These are phyloP conservation scores for Synergus umbraculus DNA, from an alignment of 2,888 invertebrate genomes.

Conservation along the genomic window DNA sequence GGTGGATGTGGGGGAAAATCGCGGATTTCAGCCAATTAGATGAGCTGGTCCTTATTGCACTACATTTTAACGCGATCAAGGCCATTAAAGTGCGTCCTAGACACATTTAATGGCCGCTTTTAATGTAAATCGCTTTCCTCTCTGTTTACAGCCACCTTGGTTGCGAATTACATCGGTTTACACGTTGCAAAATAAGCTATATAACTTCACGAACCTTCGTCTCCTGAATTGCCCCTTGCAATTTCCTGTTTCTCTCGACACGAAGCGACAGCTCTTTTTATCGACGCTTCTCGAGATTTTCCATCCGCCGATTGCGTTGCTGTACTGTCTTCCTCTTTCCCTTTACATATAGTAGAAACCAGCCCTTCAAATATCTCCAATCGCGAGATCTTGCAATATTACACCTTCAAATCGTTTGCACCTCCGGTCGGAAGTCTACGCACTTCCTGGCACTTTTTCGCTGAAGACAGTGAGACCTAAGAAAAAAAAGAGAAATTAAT, in stretches of 20 bases:
- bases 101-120: constrained; percentile 45
- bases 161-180: constrained; percentile 56
- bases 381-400: not conserved
- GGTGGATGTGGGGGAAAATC: not conserved
- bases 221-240: constrained; percentile 34
- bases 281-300: not conserved
- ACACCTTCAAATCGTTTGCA: constrained; percentile 35
- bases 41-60: constrained; percentile 2
- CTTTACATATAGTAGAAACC: not conserved
- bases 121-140: constrained; percentile 52
- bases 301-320: constrained; percentile 1
- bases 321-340: not conserved
- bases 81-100: constrained; percentile 28
- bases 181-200: constrained; percentile 60
- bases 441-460: constrained; percentile 49
- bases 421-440: constrained; percentile 50
- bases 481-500: not conserved
- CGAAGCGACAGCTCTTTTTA: constrained; percentile 15
- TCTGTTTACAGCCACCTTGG: constrained; percentile 46
- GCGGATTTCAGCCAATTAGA: constrained; percentile 20
- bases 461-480: not conserved
- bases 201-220: constrained; percentile 43
- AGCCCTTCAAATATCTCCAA: not conserved
- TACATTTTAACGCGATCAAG: constrained; percentile 15
- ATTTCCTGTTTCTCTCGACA: constrained; percentile 27